Evolutionary conservation across 2,888 invertebrate species (phyloP), one percentile per base, ranked within the genome.

Genomic region (Crocallis elinguaria): DNA sequence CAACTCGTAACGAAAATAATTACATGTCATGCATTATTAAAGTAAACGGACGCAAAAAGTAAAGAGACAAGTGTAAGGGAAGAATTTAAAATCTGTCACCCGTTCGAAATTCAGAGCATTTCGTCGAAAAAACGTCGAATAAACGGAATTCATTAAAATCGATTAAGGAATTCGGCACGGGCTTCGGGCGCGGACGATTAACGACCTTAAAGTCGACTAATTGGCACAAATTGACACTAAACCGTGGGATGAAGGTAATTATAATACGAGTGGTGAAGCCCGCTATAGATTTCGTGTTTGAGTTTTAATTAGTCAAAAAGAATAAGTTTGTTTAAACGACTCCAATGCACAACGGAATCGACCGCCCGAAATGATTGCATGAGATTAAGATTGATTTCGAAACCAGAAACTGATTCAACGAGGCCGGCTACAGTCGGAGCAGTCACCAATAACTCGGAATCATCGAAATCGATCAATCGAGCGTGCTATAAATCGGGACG

Each of bases 61-160:
- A 66, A 69, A 71, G 67, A 69, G 72, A 80, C 88, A 90, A 90
- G 89, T 90, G 89, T 89, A 90, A 89, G 85, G 73, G 78, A 87
- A 87, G 86, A 90, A 89, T 89, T 89, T 86, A 84, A 88, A 90
- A 87, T 90, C 86, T 90, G 88, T 89, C 91, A 90, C 88, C 84
- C 77, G 79, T 79, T 86, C 78, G 75, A 85, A 84, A 90, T 88
- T 86, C 86, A 76, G 82, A 82, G 81, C 84, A 83, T 86, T 85
- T 79, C 75, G 64, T 64, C 60, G 69, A 75, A 84, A 88, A 86
- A 85, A 84, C 41, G 74, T 75, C 67, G 76, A 79, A 82, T 80
- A 77, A 82, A 73, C 71, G 71, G 84, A 84, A 85, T 89, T 82
- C 79, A 84, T 87, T 88, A 78, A 75, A 84, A 76, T 75, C 79